Conservation (phyloP, 2,113 vertebrate genomes). For the Siniperca chuatsi region DNA sequence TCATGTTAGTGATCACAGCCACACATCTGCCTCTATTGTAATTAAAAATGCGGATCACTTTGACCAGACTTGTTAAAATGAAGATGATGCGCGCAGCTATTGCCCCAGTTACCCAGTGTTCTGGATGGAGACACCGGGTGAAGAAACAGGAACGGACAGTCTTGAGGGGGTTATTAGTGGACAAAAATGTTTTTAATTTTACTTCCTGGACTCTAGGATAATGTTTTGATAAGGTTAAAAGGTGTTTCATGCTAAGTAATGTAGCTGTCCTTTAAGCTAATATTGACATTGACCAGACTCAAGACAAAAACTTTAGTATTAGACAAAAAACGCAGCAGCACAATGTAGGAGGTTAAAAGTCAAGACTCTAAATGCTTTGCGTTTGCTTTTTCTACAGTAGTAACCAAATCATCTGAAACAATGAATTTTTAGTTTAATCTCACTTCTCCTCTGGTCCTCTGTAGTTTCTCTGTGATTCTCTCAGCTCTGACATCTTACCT, state of each 20-base stretch:
- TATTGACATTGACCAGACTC: neutral
- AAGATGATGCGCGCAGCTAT: no score
- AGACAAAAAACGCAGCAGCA: neutral
- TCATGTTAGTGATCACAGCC: no score
- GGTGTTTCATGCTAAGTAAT: neutral
- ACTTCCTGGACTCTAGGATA: no score
- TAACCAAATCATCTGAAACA: neutral
- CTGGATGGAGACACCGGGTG: no score
- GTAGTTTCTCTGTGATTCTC: conserved; percentile 4
- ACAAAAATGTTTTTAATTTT: no score
- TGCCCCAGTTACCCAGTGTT: no score
- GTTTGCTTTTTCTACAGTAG: neutral
- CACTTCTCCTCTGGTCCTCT: neutral
- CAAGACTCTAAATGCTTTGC: neutral
- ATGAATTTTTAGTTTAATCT: conserved; percentile 22
- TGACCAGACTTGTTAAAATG: no score
- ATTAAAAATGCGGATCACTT: no score
- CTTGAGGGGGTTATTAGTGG: no score
- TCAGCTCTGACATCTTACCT: conserved; percentile 31
- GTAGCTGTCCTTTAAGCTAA: neutral
- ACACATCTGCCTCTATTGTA: no score
- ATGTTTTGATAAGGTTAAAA: no score
- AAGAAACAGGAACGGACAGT: no score
- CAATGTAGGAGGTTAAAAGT: neutral
- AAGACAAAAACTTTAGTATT: neutral